Base-by-base conservation (phyloP, 1,140 invertebrate species). In the Leguminivora glycinivorella region DNA sequence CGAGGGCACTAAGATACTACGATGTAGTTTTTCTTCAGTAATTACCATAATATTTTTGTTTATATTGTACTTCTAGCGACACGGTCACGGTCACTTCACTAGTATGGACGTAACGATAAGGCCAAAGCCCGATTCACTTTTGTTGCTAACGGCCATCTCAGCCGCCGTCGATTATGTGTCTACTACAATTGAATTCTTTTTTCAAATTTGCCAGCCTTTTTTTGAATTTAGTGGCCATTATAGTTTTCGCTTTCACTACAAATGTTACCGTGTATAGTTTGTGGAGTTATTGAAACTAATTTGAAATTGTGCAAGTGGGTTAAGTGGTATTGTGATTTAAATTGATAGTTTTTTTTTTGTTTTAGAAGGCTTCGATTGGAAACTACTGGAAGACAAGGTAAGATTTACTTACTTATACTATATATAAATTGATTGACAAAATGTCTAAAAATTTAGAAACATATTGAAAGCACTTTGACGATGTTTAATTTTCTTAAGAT, bases 201-300 rank as follows among this genome's bases (percentile, higher is more conserved):
- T 87, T 83, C 75, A 73, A 78, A 76, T 80, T 81, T 74, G 67
- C 56, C 58, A 34, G 56, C 29, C n/a, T 67, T 40, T 67, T 67
- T 67, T 67, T 34, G 19, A 67, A 43, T 40, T 67, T 63, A 63
- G 58, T 34, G 58, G 58, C 26, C 66, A 67, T 67, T 47, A 34
- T 38, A 66, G 22, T 63, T 82, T 86, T 83, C 83, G 75, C 83
- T 88, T 86, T 88, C 83, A 83, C 84, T 81, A 76, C 80, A 74
- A 83, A 77, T 78, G 71, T 24, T 70, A 66, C 68, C 74, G 72
- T 75, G 70, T 71, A 70, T 63, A 63, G 26, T 63, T 63, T 58
- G 34, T 70, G 67, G 70, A 68, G 68, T 66, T 67, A 70, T 75
- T 71, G 47, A 72, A 72, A 73, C 70, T 67, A 26, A 66, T 70